Evolutionary conservation across 1,140 invertebrate species (phyloP), one percentile per base, ranked within the genome.

Genomic region (Sycophaga agraensis): DNA sequence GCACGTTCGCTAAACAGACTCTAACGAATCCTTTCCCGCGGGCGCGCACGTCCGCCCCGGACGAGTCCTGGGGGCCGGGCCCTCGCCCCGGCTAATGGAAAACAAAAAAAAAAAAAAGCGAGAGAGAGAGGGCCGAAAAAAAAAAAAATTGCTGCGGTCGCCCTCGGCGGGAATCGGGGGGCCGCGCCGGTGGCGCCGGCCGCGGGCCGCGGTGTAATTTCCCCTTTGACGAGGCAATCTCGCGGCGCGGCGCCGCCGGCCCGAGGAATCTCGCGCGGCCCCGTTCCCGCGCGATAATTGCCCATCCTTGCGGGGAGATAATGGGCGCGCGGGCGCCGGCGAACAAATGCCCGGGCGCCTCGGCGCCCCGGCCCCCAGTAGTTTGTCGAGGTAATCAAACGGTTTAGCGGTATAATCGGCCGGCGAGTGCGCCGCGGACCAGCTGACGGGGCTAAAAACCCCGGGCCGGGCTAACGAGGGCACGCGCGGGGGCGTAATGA

Each of bases 331-430:
- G 40, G 40, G 59, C 28, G 42, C n/a, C n/a, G n/a, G n/a, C 26
- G 37, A 26, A 21, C 51, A 45, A 34, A 57, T 40, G 22, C 19
- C 7, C n/a, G 19, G 26, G n/a, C 14, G 40, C 14, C 14, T 14
- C 26, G 7, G 28, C 11, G 34, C 76, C 75, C 69, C 35, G 63
- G 66, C 59, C 68, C 5, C 4, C 68, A 79, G 76, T 74, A 78
- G 78, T 80, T 79, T 81, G 72, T 75, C 72, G 76, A 79, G 77
- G 77, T 81, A 80, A 81, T 81, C 80, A 79, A 81, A 79, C 79
- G 77, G 76, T 74, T 80, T 78, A 78, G 80, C 77, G 78, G 79
- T 79, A 79, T 80, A 80, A 80, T 79, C 78, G 70, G 74, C 71
- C 63, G 28, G 4, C 11, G 11, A 6, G 28, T 31, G 11, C 11